Base-by-base conservation (phyloP, 2,113 vertebrate genomes). In the Labeo rohita region DNA sequence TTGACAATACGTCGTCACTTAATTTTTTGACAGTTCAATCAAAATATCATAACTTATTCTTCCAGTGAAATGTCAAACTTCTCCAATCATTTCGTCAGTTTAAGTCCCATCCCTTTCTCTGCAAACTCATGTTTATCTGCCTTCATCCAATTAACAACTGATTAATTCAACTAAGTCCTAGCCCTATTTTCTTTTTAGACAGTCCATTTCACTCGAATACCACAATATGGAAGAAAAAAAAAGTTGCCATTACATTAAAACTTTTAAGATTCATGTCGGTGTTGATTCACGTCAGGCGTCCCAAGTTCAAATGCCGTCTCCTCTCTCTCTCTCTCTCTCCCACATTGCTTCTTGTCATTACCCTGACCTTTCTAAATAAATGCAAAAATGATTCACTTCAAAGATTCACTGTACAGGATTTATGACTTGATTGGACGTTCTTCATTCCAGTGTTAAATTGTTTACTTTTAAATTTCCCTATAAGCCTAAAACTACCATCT, bases 401-500 rank as follows among this genome's bases (percentile, higher is more conserved):
- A 74, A 49, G 21, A 74, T 74, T 74, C 21, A 12, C 49, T n/a
- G 2, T 7, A 66, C 70, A 23, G 5, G 18, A 47, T 47, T 74
- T 12, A n/a, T 4, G n/a, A 52, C 50, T 52, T 54, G 74, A 54
- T 36, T 34, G 23, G 49, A 56, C 21, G 72, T 49, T 75, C 45
- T 45, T 72, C 11, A 75, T 75, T 75, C 12, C 72, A 49, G 45
- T 75, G 72, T 49, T 75, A 49, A 28, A 49, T 50, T n/a, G 45
- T 49, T 75, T 75, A 23, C 72, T 75, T 75, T 49, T 49, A 15
- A 28, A 13, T 45, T 49, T 75, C 45, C 72, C n/a, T 23, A 28
- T 39, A 59, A 59, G 28, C 16, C 10, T 23, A 45, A 61, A 80
- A 45, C 2, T 50, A 56, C 34, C 36, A 80, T 43, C 39, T 45